Conservation (phyloP, 2,888 invertebrate species). For the Disparrhopalites patrizii region DNA sequence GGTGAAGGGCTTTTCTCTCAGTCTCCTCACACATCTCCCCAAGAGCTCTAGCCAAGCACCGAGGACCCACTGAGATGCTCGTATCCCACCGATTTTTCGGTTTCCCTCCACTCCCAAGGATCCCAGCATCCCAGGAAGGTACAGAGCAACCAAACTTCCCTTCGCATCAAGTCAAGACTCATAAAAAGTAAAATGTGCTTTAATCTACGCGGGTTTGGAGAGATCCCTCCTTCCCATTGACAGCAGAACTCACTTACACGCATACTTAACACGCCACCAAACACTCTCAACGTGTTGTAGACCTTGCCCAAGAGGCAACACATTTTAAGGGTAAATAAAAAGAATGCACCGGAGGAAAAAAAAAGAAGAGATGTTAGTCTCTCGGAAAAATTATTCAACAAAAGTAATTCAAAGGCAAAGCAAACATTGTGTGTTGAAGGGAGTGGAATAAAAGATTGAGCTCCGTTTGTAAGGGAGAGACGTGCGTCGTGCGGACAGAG, state of each 20-base stretch:
- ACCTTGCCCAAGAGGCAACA: background rate
- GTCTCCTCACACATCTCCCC: background rate
- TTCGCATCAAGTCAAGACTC: slow-evolving; percentile 17
- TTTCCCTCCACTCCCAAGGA: background rate
- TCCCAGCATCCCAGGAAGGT: background rate
- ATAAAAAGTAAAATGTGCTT: slow-evolving; percentile 4
- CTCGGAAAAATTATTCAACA: slow-evolving; percentile 20
- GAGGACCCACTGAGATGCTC: slow-evolving; percentile 15
- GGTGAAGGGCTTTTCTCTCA: background rate
- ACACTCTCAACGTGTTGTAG: background rate
- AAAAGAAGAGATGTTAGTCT: background rate
- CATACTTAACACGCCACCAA: too few species aligned
- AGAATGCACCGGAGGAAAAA: background rate
- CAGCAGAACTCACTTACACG: too few species aligned
- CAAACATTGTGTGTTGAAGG: slow-evolving; percentile 14
- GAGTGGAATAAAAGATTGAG: too few species aligned
- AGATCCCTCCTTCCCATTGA: too few species aligned
- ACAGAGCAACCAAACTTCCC: slow-evolving; percentile 4
- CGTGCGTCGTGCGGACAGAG: too few species aligned
- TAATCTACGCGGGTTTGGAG: too few species aligned
- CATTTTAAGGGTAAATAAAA: slow-evolving; percentile 6
- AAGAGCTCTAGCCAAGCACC: too few species aligned
- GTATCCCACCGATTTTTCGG: slow-evolving; percentile 20
- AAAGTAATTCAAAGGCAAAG: slow-evolving; percentile 14
- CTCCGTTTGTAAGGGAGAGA: too few species aligned